Evolutionary conservation across 2,797 vertebrate species (phyloP).

Genomic region (Gymnopithys bicolor): DNA sequence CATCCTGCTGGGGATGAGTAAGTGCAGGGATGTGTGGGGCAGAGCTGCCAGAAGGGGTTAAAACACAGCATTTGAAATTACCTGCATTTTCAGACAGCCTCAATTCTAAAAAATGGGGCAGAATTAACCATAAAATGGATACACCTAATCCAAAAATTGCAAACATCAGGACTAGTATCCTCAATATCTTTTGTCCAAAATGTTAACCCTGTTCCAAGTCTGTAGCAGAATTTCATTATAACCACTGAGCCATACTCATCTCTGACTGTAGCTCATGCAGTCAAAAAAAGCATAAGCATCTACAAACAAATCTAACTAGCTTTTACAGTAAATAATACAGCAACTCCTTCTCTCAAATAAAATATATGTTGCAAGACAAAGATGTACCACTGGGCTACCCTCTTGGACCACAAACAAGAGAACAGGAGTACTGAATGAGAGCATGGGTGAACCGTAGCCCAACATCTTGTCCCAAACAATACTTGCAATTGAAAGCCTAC

Average conservation of each 20-base stretch:
- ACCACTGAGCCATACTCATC: neutral
- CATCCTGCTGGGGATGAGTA: neutral
- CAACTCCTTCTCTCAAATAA: neutral
- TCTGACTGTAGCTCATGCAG: neutral
- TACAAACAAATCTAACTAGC: accelerated
- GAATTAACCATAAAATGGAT: neutral
- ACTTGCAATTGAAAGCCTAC: neutral
- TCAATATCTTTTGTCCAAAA: neutral
- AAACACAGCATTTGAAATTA: neutral
- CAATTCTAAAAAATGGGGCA: neutral
- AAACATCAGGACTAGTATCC: neutral
- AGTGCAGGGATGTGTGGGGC: neutral
- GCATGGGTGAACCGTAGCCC: neutral
- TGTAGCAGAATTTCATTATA: neutral
- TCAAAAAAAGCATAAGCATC: neutral
- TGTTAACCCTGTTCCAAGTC: neutral
- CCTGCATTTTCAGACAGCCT: neutral
- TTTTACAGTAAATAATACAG: neutral
- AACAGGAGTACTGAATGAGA: neutral
- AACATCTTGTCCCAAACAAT: neutral
- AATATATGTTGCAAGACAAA: neutral
- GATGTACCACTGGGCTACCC: neutral
- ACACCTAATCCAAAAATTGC: neutral
- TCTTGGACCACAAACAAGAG: neutral
- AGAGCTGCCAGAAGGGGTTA: neutral